Percentiles rank a stretch among this genome's conserved stretches.
These are phyloP conservation scores for Embidobia sp. DNA, from an alignment of 2,888 invertebrate species.

Conservation along the genomic window DNA sequence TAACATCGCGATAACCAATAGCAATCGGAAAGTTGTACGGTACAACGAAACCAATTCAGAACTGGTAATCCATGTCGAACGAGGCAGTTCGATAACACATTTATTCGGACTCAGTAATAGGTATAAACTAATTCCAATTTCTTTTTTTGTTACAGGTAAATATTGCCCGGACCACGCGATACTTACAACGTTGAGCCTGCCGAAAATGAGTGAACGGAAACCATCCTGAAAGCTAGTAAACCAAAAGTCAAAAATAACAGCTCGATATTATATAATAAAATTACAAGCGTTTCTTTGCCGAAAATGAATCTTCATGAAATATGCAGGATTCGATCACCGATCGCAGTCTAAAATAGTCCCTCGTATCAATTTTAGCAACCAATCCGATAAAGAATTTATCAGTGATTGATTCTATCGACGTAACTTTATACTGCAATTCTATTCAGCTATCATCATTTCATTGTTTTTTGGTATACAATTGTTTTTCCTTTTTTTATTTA, in stretches of 20 bases:
- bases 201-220: background rate
- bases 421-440: no score
- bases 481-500: no score
- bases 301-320: slow-evolving; percentile 30
- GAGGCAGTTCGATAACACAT: background rate
- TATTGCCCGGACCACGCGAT: background rate
- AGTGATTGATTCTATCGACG: no score
- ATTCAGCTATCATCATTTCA: no score
- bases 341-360: slow-evolving; percentile 14
- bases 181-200: background rate
- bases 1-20: slow-evolving; percentile 15
- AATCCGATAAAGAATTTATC: no score
- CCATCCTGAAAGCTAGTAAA: background rate
- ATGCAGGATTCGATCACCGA: slow-evolving; percentile 37
- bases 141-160: slow-evolving; percentile 39
- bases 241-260: slow-evolving; percentile 1
- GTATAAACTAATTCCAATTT: background rate
- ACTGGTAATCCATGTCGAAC: slow-evolving; percentile 6
- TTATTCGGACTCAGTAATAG: background rate
- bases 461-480: no score
- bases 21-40: slow-evolving; percentile 13
- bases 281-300: background rate
- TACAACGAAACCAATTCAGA: background rate
- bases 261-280: slow-evolving; percentile 8
- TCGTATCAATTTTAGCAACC: slow-evolving; percentile 6